These are phyloP conservation scores for Centropus bengalensis DNA, from an alignment of 2,113 vertebrate genomes.

Conservation along the genomic window DNA sequence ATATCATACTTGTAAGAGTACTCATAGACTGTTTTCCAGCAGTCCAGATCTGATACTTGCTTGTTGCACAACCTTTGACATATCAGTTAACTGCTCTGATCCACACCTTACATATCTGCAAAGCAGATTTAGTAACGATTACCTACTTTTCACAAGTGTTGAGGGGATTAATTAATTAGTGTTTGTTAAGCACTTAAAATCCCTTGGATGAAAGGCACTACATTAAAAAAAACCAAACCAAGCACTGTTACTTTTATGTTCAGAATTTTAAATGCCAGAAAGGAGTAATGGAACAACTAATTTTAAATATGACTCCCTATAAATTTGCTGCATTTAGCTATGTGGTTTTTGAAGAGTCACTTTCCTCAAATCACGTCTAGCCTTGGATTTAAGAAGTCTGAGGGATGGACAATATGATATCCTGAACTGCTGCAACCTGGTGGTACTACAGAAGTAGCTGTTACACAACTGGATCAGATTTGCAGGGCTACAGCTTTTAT, in stretches of 20 bases:
- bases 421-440: not conserved
- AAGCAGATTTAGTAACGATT: not conserved
- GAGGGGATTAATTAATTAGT: not conserved
- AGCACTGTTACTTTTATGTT: not conserved
- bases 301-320: not conserved
- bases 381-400: not conserved
- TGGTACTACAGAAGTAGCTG: not conserved
- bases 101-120: not conserved
- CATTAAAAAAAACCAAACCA: not conserved
- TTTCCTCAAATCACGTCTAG: not conserved
- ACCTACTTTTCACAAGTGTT: not conserved
- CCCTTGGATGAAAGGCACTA: not conserved
- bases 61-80: not conserved
- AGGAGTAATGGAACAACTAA: not conserved
- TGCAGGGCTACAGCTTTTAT: not conserved
- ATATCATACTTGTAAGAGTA: not conserved
- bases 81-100: not conserved
- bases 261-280: not conserved
- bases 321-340: not conserved
- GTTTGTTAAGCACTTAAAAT: conserved; percentile 6
- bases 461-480: not conserved
- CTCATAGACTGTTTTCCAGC: not conserved
- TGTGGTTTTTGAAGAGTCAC: not conserved
- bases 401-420: not conserved
- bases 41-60: not conserved